Evolutionary conservation across 1,140 invertebrate genomes (phyloP).

Genomic region (Dendrolimus kikuchii): DNA sequence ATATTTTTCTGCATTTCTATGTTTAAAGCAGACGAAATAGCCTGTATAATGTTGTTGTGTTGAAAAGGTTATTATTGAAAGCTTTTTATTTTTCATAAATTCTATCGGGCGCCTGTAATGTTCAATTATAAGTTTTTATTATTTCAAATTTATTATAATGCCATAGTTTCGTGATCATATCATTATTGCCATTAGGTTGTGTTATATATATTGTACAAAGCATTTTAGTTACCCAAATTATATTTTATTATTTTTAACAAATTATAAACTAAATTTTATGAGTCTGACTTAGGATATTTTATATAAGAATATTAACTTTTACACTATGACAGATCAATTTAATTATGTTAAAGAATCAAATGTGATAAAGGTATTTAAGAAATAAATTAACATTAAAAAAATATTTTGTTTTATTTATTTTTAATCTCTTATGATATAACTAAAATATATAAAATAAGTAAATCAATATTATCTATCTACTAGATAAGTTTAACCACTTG

Average conservation of each 20-base stretch:
- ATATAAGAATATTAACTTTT: conserved; percentile 25
- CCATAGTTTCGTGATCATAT: conserved; percentile 42
- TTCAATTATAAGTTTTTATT: conserved; percentile 28
- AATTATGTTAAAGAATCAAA: conserved; percentile 32
- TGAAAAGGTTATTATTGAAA: too few relatives aligned
- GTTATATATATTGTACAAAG: conserved; percentile 54
- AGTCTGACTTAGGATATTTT: conserved; percentile 59
- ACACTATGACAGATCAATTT: conserved; percentile 47
- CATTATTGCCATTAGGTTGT: conserved; percentile 60
- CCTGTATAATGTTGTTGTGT: too few relatives aligned
- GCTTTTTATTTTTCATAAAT: conserved; percentile 1
- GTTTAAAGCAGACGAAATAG: too few relatives aligned
- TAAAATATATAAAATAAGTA: too few relatives aligned
- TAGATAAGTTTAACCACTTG: too few relatives aligned
- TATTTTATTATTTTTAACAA: conserved; percentile 47
- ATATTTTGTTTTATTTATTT: neutral
- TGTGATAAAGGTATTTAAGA: conserved; percentile 67
- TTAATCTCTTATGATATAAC: neutral
- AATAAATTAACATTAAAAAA: conserved; percentile 28
- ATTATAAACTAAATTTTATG: conserved; percentile 67
- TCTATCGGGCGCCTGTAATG: conserved; percentile 19
- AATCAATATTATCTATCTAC: too few relatives aligned
- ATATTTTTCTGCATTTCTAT: too few relatives aligned
- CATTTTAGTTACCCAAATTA: conserved; percentile 60
- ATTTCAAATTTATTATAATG: conserved; percentile 25